These are phyloP conservation scores for Metallyticus violacea DNA, from an alignment of 2,888 invertebrate species.

Conservation along the genomic window DNA sequence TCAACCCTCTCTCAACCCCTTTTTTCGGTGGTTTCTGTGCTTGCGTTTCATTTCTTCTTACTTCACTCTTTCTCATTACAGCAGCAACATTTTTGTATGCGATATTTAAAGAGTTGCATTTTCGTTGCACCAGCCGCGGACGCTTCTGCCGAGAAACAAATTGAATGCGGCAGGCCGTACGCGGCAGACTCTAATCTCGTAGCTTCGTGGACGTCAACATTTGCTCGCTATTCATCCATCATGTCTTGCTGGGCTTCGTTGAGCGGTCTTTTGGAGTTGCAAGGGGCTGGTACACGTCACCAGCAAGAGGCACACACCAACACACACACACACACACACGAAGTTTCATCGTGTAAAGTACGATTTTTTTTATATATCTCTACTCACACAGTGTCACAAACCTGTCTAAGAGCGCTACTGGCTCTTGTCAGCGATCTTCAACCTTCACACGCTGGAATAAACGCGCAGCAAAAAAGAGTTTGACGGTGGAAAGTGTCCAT, in stretches of 20 bases:
- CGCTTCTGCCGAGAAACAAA: neutral
- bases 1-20: neutral
- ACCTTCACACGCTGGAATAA: neutral
- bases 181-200: neutral
- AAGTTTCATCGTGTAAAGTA: neutral
- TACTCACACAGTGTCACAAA: neutral
- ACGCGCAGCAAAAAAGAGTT: neutral
- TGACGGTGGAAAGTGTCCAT: no score
- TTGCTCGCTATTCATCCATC: neutral
- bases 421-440: neutral
- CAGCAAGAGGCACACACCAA: no score
- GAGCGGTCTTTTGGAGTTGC: neutral
- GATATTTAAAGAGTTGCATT: neutral
- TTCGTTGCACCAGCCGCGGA: neutral
- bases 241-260: neutral
- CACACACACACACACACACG: neutral
- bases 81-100: neutral
- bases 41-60: neutral
- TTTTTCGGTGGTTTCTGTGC: neutral
- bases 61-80: neutral
- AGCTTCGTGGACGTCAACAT: neutral
- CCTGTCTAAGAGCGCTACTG: neutral
- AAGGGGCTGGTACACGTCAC: no score
- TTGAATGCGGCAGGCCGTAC: neutral
- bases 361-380: no score